Conservation (phyloP, 92 coral and sea anemone species). For the Epizoanthus rinbou region DNA sequence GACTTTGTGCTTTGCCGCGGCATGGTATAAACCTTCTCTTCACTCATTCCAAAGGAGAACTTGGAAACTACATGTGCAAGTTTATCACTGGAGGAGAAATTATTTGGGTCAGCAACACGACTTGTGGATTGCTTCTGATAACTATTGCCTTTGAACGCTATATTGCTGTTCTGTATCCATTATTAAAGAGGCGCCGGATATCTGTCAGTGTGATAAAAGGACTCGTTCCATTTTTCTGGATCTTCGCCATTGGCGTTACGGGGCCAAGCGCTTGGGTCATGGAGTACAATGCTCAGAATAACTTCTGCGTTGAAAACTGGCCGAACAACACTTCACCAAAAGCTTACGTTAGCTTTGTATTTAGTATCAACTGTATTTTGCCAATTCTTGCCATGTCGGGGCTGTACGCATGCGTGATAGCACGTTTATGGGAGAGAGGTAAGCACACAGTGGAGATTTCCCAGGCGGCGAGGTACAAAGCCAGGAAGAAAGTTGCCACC, state of each 20-base stretch:
- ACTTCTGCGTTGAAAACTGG: constrained; percentile 76
- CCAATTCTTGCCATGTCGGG: constrained; percentile 69
- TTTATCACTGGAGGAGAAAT: constrained; percentile 73
- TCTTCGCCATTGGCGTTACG: constrained; percentile 58
- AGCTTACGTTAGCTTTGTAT: constrained; percentile 67
- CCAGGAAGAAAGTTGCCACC: constrained; percentile 67
- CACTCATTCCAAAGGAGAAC: constrained; percentile 49
- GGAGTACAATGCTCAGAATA: constrained; percentile 42
- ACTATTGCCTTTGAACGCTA: constrained; percentile 72
- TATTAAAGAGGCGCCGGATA: constrained; percentile 54
- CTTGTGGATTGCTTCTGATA: constrained; percentile 70
- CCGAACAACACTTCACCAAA: constrained; percentile 49
- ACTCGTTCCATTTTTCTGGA: constrained; percentile 64
- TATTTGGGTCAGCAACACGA: constrained; percentile 75
- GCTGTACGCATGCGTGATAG: constrained; percentile 58
- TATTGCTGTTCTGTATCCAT: constrained; percentile 73
- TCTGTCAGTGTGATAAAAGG: constrained; percentile 50
- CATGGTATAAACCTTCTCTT: constrained; percentile 63
- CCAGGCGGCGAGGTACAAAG: constrained; percentile 67
- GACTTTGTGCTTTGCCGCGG: constrained; percentile 64
- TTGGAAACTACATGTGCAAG: constrained; percentile 65
- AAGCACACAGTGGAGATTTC: constrained; percentile 53
- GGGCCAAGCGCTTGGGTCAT: constrained; percentile 70
- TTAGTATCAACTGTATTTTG: constrained; percentile 56
- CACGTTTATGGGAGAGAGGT: constrained; percentile 61